Percentiles rank a stretch among this genome's conserved stretches.
Evolutionary conservation across 1,140 invertebrate genomes (phyloP).

Genomic region (Planococcus citri): DNA sequence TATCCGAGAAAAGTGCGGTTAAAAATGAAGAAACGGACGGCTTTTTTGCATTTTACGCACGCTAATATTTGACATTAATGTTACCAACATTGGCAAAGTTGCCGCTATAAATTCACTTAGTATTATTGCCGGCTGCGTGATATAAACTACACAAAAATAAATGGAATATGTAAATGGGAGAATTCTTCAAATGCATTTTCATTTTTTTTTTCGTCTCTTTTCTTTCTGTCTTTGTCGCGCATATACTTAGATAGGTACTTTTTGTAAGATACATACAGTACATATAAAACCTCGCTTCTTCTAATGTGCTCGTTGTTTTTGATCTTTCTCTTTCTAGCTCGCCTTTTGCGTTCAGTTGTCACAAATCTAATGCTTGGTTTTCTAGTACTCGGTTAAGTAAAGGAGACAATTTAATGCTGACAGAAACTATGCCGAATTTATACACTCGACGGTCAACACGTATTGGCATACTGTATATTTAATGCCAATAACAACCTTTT

Average conservation of each 20-base stretch:
- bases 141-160: background rate
- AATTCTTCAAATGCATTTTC: slow-evolving; percentile 4
- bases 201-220: background rate
- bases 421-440: background rate
- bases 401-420: slow-evolving; percentile 3
- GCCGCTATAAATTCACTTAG: slow-evolving; percentile 11
- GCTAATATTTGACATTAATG: slow-evolving; percentile 18
- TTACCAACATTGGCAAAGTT: slow-evolving; percentile 11
- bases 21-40: slow-evolving; percentile 14
- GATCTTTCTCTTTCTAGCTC: too few relatives aligned
- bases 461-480: background rate
- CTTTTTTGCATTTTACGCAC: background rate
- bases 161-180: slow-evolving; percentile 18
- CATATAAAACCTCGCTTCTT: too few relatives aligned
- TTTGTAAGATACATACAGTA: too few relatives aligned
- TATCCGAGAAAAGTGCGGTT: background rate
- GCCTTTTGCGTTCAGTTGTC: background rate
- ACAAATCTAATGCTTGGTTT: background rate
- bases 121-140: slow-evolving; percentile 9
- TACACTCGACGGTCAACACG: background rate
- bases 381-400: slow-evolving; percentile 4
- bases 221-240: background rate
- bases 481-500: background rate
- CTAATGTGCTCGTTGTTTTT: background rate
- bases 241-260: too few relatives aligned